Base-by-base conservation (phyloP, 2,888 invertebrate species). In the Leptopilina syphax region DNA sequence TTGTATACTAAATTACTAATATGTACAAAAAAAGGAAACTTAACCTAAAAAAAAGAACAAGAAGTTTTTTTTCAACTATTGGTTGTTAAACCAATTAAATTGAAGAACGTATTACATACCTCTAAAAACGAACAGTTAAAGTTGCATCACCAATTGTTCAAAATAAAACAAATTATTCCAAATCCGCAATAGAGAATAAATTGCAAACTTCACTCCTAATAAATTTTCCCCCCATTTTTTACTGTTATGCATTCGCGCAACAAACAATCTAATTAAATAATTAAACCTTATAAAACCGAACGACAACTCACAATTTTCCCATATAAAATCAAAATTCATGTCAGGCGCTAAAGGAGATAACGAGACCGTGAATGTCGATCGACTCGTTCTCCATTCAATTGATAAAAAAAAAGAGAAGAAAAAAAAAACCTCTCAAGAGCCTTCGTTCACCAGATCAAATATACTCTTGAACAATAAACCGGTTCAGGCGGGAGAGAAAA, bases 221-320 rank as follows among this genome's bases (percentile, higher is more conserved):
- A 73, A 24, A 57, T 34, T 57, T 13, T n/a, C 24, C 57, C 34
- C 57, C 57, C n/a, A n/a, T 9, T 60, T 41, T 73, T 57, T 34
- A 57, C 27, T 60, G 60, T 50, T 50, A 50, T 50, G 54, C 57
- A 27, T 73, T 54, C 27, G 73, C 73, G 57, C 57, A 18, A 54
- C 73, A 73, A 70, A 73, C 73, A 73, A 73, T 73, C 57, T 73
- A 54, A 73, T 73, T 73, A 73, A 73, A 73, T 73, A 73, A 73
- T 73, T 57, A 57, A 57, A 18, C 18, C 18, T 18, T 18, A 18
- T 18, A 18, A 18, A 34, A 34, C 34, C 34, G 34, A 34, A 34
- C 34, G 34, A 34, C 34, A 34, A 34, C 34, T 34, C 34, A 34
- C 34, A 34, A 34, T 34, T 73, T 73, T 41, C 57, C 73, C 54